Percentiles rank a stretch among this genome's conserved stretches.
These are phyloP conservation scores for Agrochola lychnidis DNA, from an alignment of 2,888 invertebrate genomes.

Conservation along the genomic window DNA sequence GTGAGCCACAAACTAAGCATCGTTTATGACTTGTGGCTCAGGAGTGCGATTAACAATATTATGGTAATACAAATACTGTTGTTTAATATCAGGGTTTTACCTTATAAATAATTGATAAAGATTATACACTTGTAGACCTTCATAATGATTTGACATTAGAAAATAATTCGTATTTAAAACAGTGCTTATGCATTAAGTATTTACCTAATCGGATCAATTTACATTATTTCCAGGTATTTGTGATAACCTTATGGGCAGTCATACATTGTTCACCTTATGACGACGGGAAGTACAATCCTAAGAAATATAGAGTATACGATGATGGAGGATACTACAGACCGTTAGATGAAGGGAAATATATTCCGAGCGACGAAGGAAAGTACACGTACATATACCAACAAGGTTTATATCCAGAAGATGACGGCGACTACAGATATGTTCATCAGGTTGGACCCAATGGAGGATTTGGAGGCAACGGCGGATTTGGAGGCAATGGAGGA, in stretches of 20 bases:
- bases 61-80: slow-evolving; percentile 12
- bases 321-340: slow-evolving; percentile 87
- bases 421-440: slow-evolving; percentile 88
- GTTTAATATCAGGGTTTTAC: slow-evolving; percentile 11
- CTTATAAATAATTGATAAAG: slow-evolving; percentile 27
- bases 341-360: slow-evolving; percentile 88
- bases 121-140: slow-evolving; percentile 20
- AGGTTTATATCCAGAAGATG: slow-evolving; percentile 80
- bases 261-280: slow-evolving; percentile 77
- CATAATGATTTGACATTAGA: slow-evolving; percentile 31
- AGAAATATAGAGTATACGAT: slow-evolving; percentile 78
- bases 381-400: slow-evolving; percentile 87
- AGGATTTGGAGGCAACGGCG: slow-evolving; percentile 75
- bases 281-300: slow-evolving; percentile 83
- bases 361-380: slow-evolving; percentile 88
- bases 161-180: slow-evolving; percentile 29
- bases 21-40: too few relatives aligned
- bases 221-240: slow-evolving; percentile 76
- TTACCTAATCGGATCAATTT: slow-evolving; percentile 34
- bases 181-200: slow-evolving; percentile 16
- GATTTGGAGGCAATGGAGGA: slow-evolving; percentile 72
- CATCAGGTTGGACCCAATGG: slow-evolving; percentile 83
- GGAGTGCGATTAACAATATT: too few relatives aligned
- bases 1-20: too few relatives aligned
- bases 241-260: slow-evolving; percentile 72